A percentile compares a stretch with the other conserved stretches of the same genome.
phyloP scores from a whole-genome alignment of 2,113 vertebrate genomes.

The Corythaixoides concolor region DNA sequence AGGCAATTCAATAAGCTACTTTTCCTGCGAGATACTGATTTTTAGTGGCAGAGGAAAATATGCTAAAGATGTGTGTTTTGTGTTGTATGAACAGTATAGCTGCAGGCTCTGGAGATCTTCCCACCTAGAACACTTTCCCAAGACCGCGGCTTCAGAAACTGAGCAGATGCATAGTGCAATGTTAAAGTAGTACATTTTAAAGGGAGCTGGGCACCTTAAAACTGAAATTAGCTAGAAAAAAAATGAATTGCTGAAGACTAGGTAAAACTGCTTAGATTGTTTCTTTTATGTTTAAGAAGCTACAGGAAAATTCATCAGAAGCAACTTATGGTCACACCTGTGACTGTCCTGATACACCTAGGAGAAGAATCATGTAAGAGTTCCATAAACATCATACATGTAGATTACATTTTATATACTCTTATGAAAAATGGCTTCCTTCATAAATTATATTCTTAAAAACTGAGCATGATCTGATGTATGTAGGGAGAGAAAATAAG shows the following conservation, averaged over 20 bases:
- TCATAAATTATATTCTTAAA: not conserved
- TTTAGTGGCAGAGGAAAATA: not conserved
- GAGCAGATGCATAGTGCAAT: not conserved
- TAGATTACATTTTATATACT: not conserved
- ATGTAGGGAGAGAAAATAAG: not conserved
- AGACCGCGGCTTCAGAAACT: not conserved
- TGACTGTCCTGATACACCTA: not conserved
- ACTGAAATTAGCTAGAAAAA: not conserved
- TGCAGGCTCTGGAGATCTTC: not conserved
- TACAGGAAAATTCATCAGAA: not conserved
- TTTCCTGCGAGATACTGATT: not conserved
- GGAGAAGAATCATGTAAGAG: not conserved
- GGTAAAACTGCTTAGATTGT: not conserved
- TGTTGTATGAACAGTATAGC: not conserved
- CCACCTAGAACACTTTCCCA: not conserved
- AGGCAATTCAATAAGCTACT: not conserved
- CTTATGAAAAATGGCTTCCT: not conserved
- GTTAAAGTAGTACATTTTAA: not conserved
- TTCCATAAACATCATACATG: not conserved
- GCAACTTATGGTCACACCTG: not conserved
- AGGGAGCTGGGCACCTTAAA: not conserved
- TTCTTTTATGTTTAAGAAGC: not conserved
- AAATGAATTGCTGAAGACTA: not conserved
- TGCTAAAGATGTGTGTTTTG: not conserved
- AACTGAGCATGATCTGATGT: not conserved